Evolutionary conservation across 2,113 vertebrate genomes (phyloP), one percentile per base, ranked within the genome.

Genomic region (Festucalex cinctus): DNA sequence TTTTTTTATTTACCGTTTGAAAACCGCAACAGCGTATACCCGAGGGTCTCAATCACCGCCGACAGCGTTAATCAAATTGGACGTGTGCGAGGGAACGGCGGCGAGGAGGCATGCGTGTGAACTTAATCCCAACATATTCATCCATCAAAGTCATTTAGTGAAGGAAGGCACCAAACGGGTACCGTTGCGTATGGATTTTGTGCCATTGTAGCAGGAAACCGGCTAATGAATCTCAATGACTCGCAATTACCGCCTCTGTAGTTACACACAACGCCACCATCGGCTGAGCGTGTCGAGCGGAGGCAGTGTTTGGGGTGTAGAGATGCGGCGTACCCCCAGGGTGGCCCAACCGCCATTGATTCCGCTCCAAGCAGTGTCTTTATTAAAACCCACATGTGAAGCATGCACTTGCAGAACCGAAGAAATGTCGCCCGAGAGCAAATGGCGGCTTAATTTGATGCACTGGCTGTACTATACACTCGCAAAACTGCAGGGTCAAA

Each of bases 151-250:
- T 77, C 73, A 64, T 61, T 74, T 51, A 66, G 37, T 19, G 7
- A 9, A 13, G 36, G 22, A 66, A 37, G 60, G 58, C 48, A 37
- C 74, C 72, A 48, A 70, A 84, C 85, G 81, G 77, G 77, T n/a
- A 54, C 66, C 65, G 53, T 73, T 73, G 59, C 76, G 65, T 79
- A 85, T 85, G 65, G 85, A 88, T 81, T 85, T 79, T 79, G 49
- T 56, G 36, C 72, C 67, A 53, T 41, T 69, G 66, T 66, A 22
- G 70, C 74, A 77, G 81, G 77, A 88, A 86, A 69, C 77, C 41
- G 48, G 51, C 61, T 83, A 82, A 85, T 86, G 82, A 84, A 87
- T 83, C 65, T 83, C 77, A 82, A 82, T 72, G 75, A 79, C 71
- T 74, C 57, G 66, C 81, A 86, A 87, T 87, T 83, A 85, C 71